Evolutionary conservation across 2,113 vertebrate genomes (phyloP), one percentile per base, ranked within the genome.

Genomic region (Rhea pennata): DNA sequence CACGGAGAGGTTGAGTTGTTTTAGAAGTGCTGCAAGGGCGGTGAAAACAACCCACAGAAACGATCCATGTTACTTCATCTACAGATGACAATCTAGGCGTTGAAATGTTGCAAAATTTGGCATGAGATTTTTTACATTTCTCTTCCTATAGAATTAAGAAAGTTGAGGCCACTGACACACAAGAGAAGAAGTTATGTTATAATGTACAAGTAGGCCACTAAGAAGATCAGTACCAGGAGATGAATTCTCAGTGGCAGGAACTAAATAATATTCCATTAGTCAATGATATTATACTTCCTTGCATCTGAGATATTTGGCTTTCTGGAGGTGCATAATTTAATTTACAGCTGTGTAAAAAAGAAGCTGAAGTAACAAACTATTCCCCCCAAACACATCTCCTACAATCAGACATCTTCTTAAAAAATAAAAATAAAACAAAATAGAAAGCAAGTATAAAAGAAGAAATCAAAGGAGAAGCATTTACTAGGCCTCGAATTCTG

Each of bases 1-100:
- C 82, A 94, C 46, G 77, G 90, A 82, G 20, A 75, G 9, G 72
- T 79, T 95, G 61, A 91, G 44, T 75, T 95, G 80, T 54, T 97
- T 96, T 73, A 88, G 84, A 87, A 53, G 48, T 70, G 87, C 29
- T 74, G 23, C 86, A 95, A 89, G 87, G 58, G 72, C 50, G 92
- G 29, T 91, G 72, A 90, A 95, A 93, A 77, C 50, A 95, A 86
- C 31, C n/a, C 53, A 73, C 50, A 78, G 80, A 94, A 97, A 84
- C n/a, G 71, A 70, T 15, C 31, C 20, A 51, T 87, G 44, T 21
- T 92, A 90, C 66, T 77, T 82, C 53, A 59, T 73, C 76, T 83
- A 33, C 54, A 95, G 50, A 65, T 48, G 56, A 36, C 21, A 86
- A 95, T 46, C 11, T 58, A 50, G 15, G 29, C 61, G 89, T 53